Percentiles rank a stretch among this genome's conserved stretches.
Evolutionary conservation across 2,888 invertebrate species (phyloP).

Genomic region (Acrocera orbiculus): DNA sequence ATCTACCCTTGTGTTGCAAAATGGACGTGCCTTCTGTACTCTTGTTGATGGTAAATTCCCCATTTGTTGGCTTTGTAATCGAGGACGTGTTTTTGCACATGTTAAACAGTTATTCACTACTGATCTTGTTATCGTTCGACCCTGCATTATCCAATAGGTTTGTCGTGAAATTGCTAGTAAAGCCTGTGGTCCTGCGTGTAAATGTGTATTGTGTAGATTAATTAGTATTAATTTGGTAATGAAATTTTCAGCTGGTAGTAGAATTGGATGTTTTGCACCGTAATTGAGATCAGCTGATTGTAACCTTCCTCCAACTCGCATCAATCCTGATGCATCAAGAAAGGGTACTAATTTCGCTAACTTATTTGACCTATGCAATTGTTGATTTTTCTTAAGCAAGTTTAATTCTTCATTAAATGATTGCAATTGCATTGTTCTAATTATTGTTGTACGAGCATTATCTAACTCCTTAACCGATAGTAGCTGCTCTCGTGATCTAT

Average conservation of each 20-base stretch:
- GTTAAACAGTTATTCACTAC: slow-evolving; percentile 10
- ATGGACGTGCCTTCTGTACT: slow-evolving; percentile 5
- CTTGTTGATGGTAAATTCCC: slow-evolving; percentile 14
- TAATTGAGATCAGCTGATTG: slow-evolving; percentile 10
- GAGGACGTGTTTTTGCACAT: slow-evolving; percentile 10
- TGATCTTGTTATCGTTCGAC: slow-evolving; percentile 7
- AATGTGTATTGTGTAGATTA: slow-evolving; percentile 3
- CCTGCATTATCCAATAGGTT: slow-evolving; percentile 14
- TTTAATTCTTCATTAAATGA: neutral
- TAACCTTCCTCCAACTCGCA: slow-evolving; percentile 17
- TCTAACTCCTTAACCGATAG: too few species aligned
- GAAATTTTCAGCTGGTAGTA: slow-evolving; percentile 11
- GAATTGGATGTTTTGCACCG: too few species aligned
- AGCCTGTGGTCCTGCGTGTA: slow-evolving; percentile 8
- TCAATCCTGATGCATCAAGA: slow-evolving; percentile 12
- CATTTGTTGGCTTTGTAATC: slow-evolving; percentile 13
- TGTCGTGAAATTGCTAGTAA: slow-evolving; percentile 9
- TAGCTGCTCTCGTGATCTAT: too few species aligned
- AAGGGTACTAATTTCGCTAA: too few species aligned
- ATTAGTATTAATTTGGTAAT: slow-evolving; percentile 6
- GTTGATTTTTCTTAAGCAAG: neutral
- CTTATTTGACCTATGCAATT: too few species aligned
- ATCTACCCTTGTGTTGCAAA: slow-evolving; percentile 7
- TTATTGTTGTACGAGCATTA: too few species aligned
- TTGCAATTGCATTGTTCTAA: too few species aligned